Base-by-base conservation (phyloP, 2,888 invertebrate species). In the Dorcus parallelipipedus region DNA sequence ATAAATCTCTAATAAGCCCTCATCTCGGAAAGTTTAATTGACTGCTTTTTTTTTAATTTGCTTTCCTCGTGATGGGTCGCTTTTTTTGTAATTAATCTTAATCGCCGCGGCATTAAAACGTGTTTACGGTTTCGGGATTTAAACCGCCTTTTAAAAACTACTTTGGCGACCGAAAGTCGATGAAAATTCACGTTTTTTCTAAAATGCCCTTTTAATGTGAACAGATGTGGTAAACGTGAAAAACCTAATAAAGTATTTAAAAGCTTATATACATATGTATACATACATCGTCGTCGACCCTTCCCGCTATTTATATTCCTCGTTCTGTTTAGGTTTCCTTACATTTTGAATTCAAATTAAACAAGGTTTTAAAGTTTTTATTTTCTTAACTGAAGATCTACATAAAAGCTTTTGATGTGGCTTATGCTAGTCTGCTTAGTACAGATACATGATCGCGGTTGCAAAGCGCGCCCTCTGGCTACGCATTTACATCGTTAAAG, bases 371-470 rank as follows among this genome's bases (percentile, higher is more conserved):
- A 75, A 76, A 76, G 71, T 77, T 77, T 76, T 77, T 77, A 77
- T 77, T 77, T 77, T 76, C 77, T 76, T 76, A 76, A 69, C 70
- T 65, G 70, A 59, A 67, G 75, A 76, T 77, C 76, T 77, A 77
- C 77, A 76, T 77, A 76, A 77, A 76, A 75, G 73, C 76, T 73
- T 76, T 77, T 76, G 77, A 76, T 75, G 75, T 75, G 75, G 74
- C 75, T 76, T 73, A 71, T 69, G 71, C 69, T 67, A 67, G 71
- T 69, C 70, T 72, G 71, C 67, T 69, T 68, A 67, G 69, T 68
- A 63, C 65, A 69, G 71, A 71, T 69, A 70, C 66, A 63, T 54
- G 65, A 66, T 64, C 68, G 68, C 67, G 68, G 67, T 63, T 66
- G 66, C 66, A 69, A 69, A 70, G 70, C 72, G 71, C 68, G 64